Percentiles rank a stretch among this genome's conserved stretches.
phyloP scores from a whole-genome alignment of 2,113 vertebrate genomes.

The Paratilapia polleni region DNA sequence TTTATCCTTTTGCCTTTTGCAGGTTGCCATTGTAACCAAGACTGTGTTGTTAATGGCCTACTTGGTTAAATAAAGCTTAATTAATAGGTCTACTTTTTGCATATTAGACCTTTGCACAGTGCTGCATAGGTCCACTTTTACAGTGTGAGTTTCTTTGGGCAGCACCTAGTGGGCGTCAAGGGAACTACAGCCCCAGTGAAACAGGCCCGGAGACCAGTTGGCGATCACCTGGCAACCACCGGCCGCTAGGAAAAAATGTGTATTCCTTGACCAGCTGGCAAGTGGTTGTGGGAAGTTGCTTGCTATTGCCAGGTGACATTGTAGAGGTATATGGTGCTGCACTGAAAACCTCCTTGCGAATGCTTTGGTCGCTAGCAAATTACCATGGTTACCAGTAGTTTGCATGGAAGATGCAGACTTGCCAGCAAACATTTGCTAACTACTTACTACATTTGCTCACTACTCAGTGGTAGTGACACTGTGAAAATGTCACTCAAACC shows the following conservation, averaged over 20 bases:
- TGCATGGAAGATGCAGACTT: not conserved
- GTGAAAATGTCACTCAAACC: not conserved
- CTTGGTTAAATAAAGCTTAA: not conserved
- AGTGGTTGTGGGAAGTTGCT: not conserved
- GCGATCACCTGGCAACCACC: not conserved
- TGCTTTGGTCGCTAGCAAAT: too few relatives aligned
- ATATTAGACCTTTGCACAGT: not conserved
- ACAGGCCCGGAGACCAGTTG: not conserved
- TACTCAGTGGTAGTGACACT: not conserved
- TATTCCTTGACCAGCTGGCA: too few relatives aligned
- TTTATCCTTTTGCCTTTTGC: not conserved
- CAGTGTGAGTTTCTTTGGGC: too few relatives aligned
- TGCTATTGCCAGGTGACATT: not conserved
- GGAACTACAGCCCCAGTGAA: too few relatives aligned
- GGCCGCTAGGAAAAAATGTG: too few relatives aligned
- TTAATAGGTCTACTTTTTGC: rapidly evolving
- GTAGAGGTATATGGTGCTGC: not conserved
- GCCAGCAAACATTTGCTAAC: not conserved
- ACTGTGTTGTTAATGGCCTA: not conserved
- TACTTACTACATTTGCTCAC: not conserved
- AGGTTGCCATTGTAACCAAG: not conserved
- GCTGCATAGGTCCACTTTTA: too few relatives aligned
- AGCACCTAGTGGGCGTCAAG: too few relatives aligned
- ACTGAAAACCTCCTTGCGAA: rapidly evolving
- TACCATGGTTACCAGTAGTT: too few relatives aligned